phyloP scores from a whole-genome alignment of 1,140 invertebrate genomes.

The Chlorops oryzae region DNA sequence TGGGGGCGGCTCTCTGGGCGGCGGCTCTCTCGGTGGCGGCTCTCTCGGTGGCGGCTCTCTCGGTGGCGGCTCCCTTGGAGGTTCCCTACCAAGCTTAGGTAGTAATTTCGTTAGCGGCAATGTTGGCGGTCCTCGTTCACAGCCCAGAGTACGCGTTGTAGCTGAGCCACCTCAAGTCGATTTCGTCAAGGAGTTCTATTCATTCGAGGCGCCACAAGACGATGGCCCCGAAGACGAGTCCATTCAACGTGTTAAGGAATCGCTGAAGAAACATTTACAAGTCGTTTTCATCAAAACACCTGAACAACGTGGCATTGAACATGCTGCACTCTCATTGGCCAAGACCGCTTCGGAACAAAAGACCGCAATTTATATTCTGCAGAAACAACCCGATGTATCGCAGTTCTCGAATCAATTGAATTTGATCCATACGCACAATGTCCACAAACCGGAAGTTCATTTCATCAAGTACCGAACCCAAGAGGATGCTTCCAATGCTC shows the following conservation, averaged over 20 bases:
- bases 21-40: too few relatives aligned
- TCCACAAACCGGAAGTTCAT: constrained; percentile 35
- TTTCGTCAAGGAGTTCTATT: constrained; percentile 36
- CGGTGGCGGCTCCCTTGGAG: too few relatives aligned
- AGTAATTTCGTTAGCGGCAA: too few relatives aligned
- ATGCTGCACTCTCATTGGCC: constrained; percentile 34
- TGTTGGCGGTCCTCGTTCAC: too few relatives aligned
- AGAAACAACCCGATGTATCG: constrained; percentile 31
- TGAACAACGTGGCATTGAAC: constrained; percentile 31
- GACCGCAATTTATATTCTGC: constrained; percentile 36
- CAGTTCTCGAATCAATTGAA: constrained; percentile 29
- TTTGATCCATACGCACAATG: constrained; percentile 15
- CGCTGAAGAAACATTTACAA: constrained; percentile 33
- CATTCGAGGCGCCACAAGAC: constrained; percentile 31
- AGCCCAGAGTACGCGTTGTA: constrained; percentile 7
- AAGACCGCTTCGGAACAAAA: constrained; percentile 33
- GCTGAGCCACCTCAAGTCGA: constrained; percentile 15
- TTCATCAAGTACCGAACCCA: constrained; percentile 38
- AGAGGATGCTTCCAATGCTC: constrained; percentile 35
- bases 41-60: too few relatives aligned
- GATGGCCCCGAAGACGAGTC: constrained; percentile 29
- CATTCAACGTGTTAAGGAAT: constrained; percentile 24
- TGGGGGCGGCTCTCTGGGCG: too few relatives aligned
- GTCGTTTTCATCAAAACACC: constrained; percentile 38
- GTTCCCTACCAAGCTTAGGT: too few relatives aligned